A percentile compares a stretch with the other conserved stretches of the same genome.
Conservation (phyloP, 2,113 vertebrate species). For the Microtus pennsylvanicus region DNA sequence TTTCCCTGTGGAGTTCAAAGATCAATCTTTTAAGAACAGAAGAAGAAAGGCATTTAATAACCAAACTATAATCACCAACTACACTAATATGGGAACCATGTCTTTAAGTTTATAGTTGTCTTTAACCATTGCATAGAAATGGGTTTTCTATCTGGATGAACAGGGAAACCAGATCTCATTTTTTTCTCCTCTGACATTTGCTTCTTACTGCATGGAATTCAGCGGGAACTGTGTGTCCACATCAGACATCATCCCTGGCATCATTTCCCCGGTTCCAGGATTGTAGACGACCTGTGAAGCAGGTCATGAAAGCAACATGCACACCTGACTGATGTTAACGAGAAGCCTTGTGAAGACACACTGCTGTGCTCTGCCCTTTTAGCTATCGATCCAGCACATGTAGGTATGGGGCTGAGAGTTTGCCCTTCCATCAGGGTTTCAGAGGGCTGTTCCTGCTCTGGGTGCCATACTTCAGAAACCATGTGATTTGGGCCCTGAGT, state of each 20-base stretch:
- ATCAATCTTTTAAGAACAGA: slow-evolving; percentile 1
- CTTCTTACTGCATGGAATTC: not conserved
- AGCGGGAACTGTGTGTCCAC: not conserved
- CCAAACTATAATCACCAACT: not conserved
- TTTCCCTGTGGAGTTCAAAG: slow-evolving; percentile 13
- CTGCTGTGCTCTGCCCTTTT: too few relatives aligned
- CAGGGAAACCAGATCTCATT: not conserved
- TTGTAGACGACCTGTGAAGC: not conserved
- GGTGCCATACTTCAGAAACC: not conserved
- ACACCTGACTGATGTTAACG: not conserved
- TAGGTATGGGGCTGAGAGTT: too few relatives aligned
- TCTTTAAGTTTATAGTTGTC: not conserved
- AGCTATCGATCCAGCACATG: not conserved
- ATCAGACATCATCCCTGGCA: not conserved
- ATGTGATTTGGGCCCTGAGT: not conserved
- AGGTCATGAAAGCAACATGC: not conserved
- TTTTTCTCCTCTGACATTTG: not conserved
- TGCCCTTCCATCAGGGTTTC: not conserved
- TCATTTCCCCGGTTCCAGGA: not conserved
- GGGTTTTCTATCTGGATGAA: not conserved
- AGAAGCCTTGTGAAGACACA: not conserved
- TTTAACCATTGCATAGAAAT: not conserved
- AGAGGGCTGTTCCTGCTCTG: not conserved
- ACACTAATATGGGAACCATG: not conserved
- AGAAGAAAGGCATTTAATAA: not conserved